Evolutionary conservation across 2,113 vertebrate genomes (phyloP).

Genomic region (Aepyceros melampus): DNA sequence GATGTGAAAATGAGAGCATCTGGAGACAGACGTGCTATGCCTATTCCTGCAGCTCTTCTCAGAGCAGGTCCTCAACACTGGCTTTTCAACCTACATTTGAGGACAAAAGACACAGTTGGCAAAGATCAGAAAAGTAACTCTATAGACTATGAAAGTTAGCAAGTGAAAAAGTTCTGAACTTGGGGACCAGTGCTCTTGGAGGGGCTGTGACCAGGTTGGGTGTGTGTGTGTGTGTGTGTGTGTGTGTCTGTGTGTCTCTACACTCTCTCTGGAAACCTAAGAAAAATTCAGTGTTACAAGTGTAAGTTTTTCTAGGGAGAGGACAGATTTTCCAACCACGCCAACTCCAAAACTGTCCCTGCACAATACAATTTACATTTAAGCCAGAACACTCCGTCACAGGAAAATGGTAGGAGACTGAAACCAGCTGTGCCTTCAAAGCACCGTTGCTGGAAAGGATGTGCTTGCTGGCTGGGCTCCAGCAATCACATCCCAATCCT

Average conservation of each 20-base stretch:
- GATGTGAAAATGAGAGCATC: background rate
- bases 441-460: background rate
- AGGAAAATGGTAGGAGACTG: background rate
- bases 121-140: background rate
- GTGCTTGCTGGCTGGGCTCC: background rate
- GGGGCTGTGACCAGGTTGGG: background rate
- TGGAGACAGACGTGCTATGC: background rate
- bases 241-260: background rate
- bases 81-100: background rate
- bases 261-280: background rate
- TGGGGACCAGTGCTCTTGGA: background rate
- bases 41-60: background rate
- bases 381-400: background rate
- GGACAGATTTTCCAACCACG: background rate
- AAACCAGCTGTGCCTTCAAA: background rate
- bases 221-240: rapidly evolving
- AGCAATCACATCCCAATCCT: background rate
- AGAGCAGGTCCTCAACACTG: background rate
- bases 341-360: background rate
- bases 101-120: background rate
- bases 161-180: background rate
- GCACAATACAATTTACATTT: background rate
- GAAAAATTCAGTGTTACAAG: background rate
- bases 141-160: background rate
- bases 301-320: background rate